Percentiles rank a stretch among this genome's conserved stretches.
Conservation (phyloP, 2,113 vertebrate species). For the Origma solitaria region DNA sequence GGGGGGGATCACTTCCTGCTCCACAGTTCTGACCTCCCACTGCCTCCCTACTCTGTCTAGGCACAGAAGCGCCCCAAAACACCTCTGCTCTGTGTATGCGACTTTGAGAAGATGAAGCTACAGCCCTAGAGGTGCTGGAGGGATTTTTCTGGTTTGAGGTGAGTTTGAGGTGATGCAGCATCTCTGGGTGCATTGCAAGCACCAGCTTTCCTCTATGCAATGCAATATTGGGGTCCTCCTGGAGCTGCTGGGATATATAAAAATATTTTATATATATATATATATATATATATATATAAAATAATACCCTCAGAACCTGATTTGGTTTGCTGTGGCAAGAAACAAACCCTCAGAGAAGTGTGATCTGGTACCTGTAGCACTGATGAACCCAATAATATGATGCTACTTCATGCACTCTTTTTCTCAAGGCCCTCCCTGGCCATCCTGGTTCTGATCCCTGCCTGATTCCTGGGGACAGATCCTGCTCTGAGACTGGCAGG, state of each 20-base stretch:
- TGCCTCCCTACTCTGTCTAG: not conserved
- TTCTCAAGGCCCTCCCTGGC: not conserved
- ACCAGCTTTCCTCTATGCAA: not conserved
- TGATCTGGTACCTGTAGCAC: not conserved
- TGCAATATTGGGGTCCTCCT: not conserved
- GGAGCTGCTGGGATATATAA: not conserved
- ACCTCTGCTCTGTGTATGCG: not conserved
- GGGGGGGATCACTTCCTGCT: not conserved
- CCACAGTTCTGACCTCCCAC: not conserved
- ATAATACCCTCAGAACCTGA: not conserved
- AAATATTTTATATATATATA: too few relatives aligned
- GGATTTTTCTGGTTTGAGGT: not conserved
- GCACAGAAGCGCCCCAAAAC: not conserved
- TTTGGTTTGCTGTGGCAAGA: not conserved
- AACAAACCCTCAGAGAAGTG: not conserved
- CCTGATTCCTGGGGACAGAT: not conserved
- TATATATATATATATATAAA: rapidly evolving
- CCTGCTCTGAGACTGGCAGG: not conserved
- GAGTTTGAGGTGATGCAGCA: not conserved
- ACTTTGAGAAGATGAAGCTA: not conserved
- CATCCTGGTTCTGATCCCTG: not conserved
- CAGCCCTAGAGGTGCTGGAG: not conserved
- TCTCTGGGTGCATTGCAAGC: not conserved
- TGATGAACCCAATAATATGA: not conserved
- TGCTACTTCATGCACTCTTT: not conserved